Conservation (phyloP, 2,113 vertebrate genomes). For the Mirza zaza region DNA sequence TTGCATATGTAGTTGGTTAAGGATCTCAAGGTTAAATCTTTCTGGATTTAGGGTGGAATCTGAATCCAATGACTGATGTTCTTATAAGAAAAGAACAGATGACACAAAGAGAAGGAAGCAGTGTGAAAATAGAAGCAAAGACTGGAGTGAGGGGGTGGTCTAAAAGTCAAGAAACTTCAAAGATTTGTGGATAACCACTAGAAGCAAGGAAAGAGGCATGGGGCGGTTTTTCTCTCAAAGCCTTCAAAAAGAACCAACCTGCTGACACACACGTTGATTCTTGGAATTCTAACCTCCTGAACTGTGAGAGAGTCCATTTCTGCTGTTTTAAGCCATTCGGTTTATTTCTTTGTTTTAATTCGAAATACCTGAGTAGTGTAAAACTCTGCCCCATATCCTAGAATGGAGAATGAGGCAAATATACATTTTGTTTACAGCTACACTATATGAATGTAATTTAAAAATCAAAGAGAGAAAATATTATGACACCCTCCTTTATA, state of each 20-base stretch:
- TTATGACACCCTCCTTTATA: background rate
- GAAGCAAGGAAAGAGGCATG: accelerated
- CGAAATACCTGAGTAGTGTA: background rate
- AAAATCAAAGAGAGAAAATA: background rate
- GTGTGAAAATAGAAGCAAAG: background rate
- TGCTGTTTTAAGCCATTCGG: background rate
- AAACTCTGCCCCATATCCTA: background rate
- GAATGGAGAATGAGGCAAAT: background rate
- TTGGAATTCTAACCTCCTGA: background rate
- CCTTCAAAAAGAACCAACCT: background rate
- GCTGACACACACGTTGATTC: background rate
- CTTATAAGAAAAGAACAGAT: background rate
- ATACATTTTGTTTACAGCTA: background rate
- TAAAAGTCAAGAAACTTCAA: background rate
- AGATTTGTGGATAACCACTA: accelerated
- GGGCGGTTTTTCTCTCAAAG: background rate
- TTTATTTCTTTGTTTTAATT: background rate
- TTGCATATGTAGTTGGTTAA: background rate
- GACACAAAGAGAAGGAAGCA: background rate
- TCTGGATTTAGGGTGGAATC: background rate
- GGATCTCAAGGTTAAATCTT: background rate
- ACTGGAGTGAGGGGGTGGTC: accelerated
- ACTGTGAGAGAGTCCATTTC: background rate
- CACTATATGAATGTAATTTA: background rate
- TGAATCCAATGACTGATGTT: background rate